Evolutionary conservation across 2,888 invertebrate species (phyloP), one percentile per base, ranked within the genome.

Genomic region (Pristionchus mayeri): DNA sequence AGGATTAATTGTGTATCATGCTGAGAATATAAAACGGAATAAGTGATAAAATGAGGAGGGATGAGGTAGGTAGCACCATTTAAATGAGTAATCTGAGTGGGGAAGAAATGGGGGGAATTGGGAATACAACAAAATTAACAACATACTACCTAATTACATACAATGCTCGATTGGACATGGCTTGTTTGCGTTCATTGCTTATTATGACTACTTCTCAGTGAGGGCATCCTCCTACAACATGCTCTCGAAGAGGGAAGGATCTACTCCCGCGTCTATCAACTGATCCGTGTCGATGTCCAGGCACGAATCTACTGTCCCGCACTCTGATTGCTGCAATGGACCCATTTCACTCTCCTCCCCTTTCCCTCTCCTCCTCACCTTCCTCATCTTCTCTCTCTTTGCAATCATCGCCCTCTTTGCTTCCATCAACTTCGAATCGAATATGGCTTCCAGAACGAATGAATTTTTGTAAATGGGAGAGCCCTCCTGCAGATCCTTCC

Each of bases 381-480:
- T 71, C 44, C 57, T 76, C 40, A 52, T 84, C 78, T 78, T 84
- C 71, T 67, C 50, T n/a, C 79, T 60, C 80, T 37, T 80, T 18
- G 67, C 67, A 40, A 16, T 75, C 80, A 80, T 79, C 27, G 79
- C 44, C 52, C 80, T 79, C 71, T 80, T 80, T 44, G 52, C 75
- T 24, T 80, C 80, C 21, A 18, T 40, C 57, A 80, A 44, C 24
- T 30, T 30, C 13, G 24, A 18, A 24, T 97, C 96, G 95, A 98
- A 98, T 94, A 96, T 97, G 86, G 96, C 96, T 94, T 98, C 98
- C 87, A 98, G 95, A 84, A 96, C 96, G 93, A 98, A 97, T 34
- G 98, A 98, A 94, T 97, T 97, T 93, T 97, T 96, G 94, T 96
- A 98, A 94, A 98, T 97, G 87, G 97, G 96, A 27, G 98, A 97